Evolutionary conservation across 2,797 vertebrate genomes (phyloP).

Genomic region (Rhinoraja longicauda): DNA sequence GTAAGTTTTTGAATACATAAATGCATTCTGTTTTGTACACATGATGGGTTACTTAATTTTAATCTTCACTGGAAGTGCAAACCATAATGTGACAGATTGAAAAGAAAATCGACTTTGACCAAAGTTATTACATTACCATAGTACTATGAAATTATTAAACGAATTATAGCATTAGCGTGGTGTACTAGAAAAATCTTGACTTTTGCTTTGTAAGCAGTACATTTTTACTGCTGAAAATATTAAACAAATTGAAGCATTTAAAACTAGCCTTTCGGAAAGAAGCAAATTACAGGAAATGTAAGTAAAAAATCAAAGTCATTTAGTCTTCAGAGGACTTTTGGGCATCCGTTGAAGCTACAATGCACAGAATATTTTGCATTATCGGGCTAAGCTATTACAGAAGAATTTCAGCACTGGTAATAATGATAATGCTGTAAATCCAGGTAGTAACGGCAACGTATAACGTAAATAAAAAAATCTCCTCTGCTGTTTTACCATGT

Average conservation of each 20-base stretch:
- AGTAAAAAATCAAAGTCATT: background rate
- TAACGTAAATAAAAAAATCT: no score
- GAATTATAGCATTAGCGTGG: background rate
- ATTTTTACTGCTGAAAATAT: background rate
- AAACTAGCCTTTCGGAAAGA: background rate
- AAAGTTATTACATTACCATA: background rate
- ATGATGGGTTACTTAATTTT: background rate
- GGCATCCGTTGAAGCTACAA: background rate
- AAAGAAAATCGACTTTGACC: slow-evolving; percentile 6
- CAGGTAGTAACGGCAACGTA: background rate
- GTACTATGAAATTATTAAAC: background rate
- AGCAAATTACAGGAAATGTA: background rate
- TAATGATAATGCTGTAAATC: background rate
- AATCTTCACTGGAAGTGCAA: background rate
- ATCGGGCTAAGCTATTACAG: no score
- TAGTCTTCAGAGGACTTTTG: background rate
- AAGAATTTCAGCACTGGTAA: background rate
- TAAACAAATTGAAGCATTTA: background rate
- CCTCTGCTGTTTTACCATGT: background rate
- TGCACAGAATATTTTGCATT: background rate
- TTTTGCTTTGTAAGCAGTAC: background rate
- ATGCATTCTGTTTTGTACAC: background rate
- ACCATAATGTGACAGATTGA: background rate
- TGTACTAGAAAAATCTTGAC: background rate
- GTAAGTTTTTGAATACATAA: background rate